Percentiles rank a stretch among this genome's conserved stretches.
These are phyloP conservation scores for Diaprepes abbreviatus DNA, from an alignment of 2,888 invertebrate genomes.

Conservation along the genomic window DNA sequence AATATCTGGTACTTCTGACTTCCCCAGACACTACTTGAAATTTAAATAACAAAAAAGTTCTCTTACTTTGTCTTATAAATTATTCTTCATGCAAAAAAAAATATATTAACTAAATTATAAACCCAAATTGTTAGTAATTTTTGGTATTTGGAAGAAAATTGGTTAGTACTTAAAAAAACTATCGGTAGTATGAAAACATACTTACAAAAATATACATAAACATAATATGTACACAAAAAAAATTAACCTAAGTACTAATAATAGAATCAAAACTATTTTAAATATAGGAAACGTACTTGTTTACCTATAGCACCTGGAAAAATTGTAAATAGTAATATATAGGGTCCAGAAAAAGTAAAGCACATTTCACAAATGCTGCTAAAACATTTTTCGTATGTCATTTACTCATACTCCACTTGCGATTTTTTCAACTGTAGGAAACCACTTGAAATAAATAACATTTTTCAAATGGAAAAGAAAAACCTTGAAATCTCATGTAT, in stretches of 20 bases:
- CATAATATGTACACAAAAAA: slow-evolving; percentile 24
- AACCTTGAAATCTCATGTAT: too few relatives aligned
- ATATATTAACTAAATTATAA: slow-evolving; percentile 3
- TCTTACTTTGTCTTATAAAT: slow-evolving; percentile 10
- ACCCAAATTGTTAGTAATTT: slow-evolving; percentile 29
- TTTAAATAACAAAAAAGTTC: slow-evolving; percentile 4
- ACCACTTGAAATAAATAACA: too few relatives aligned
- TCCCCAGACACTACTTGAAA: background rate
- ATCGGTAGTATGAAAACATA: slow-evolving; percentile 34
- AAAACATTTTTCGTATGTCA: too few relatives aligned
- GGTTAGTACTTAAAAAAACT: slow-evolving; percentile 32
- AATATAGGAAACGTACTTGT: too few relatives aligned
- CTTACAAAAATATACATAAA: slow-evolving; percentile 38
- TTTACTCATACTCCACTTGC: too few relatives aligned
- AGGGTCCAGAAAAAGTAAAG: too few relatives aligned
- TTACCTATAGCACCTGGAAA: too few relatives aligned
- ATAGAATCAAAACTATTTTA: slow-evolving; percentile 5
- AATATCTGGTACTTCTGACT: slow-evolving; percentile 15
- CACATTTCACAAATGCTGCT: too few relatives aligned
- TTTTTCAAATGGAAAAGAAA: too few relatives aligned
- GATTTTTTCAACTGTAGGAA: too few relatives aligned
- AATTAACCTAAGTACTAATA: slow-evolving; percentile 13
- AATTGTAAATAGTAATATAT: too few relatives aligned
- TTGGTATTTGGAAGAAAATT: slow-evolving; percentile 24
- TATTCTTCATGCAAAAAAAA: slow-evolving; percentile 4